These are phyloP conservation scores for Datnioides undecimradiatus DNA, from an alignment of 2,113 vertebrate genomes.

Conservation along the genomic window DNA sequence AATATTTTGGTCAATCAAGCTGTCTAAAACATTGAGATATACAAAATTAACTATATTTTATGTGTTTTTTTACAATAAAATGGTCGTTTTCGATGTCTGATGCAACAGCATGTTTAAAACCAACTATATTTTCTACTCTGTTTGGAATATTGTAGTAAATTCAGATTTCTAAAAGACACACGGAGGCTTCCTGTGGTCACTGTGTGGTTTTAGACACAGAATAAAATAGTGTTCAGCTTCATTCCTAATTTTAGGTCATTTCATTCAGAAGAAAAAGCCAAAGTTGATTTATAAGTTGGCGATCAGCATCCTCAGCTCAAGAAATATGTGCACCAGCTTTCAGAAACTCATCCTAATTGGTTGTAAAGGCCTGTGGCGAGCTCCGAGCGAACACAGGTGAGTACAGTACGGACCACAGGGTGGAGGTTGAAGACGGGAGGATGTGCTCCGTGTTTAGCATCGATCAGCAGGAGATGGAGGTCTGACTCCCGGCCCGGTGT, in stretches of 20 bases:
- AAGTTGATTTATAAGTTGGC: not conserved
- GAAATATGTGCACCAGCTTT: not conserved
- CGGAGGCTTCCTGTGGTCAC: too few relatives aligned
- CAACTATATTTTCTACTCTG: too few relatives aligned
- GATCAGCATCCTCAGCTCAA: not conserved
- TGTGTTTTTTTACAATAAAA: too few relatives aligned
- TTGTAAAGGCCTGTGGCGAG: not conserved
- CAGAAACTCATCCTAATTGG: not conserved
- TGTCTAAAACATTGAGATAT: too few relatives aligned
- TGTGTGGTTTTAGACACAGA: not conserved
- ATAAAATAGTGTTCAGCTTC: not conserved
- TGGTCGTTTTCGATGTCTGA: too few relatives aligned
- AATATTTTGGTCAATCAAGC: too few relatives aligned
- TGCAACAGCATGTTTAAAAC: too few relatives aligned
- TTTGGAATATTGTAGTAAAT: too few relatives aligned
- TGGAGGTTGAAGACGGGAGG: conserved; percentile 46
- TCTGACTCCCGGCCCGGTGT: conserved; percentile 62
- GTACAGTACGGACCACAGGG: not conserved
- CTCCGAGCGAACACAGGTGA: not conserved
- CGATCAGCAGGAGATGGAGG: conserved; percentile 73
- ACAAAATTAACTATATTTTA: too few relatives aligned
- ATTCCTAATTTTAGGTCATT: not conserved
- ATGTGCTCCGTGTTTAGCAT: conserved; percentile 70
- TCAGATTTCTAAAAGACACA: too few relatives aligned
- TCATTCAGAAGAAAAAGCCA: not conserved